Evolutionary conservation across 64 coral and sea anemone genomes (phyloP).

Genomic region (Cladopsammia gracilis): DNA sequence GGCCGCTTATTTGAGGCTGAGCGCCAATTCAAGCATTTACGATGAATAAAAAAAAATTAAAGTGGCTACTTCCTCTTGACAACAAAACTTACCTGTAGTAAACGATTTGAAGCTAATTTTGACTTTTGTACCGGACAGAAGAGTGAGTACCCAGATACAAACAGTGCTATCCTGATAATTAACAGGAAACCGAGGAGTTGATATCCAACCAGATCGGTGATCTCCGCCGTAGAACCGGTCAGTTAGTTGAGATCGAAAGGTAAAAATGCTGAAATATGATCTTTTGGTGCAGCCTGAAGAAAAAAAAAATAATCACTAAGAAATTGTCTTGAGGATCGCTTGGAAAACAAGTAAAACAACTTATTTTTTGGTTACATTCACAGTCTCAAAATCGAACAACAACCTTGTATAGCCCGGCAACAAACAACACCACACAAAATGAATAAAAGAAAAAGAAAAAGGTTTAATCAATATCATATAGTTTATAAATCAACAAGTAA

Average conservation of each 20-base stretch:
- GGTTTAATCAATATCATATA: too few species aligned
- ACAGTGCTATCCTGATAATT: constrained; percentile 54
- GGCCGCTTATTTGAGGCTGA: too few species aligned
- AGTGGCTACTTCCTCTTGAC: background rate
- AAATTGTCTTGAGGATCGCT: too few species aligned
- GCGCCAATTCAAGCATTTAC: too few species aligned
- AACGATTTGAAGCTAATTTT: constrained; percentile 76
- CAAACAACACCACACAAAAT: too few species aligned
- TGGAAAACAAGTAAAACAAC: too few species aligned
- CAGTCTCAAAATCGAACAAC: too few species aligned
- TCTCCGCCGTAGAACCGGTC: constrained; percentile 57
- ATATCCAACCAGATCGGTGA: constrained; percentile 71
- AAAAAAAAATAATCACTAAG: background rate
- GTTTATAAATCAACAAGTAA: too few species aligned
- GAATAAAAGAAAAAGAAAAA: too few species aligned
- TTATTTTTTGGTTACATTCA: too few species aligned
- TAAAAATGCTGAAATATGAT: background rate
- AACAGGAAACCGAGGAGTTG: constrained; percentile 65
- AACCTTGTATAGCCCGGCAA: too few species aligned
- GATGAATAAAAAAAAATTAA: too few species aligned
- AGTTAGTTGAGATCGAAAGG: background rate
- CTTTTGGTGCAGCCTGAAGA: constrained; percentile 29
- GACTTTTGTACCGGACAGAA: constrained; percentile 47
- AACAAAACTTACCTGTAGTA: constrained; percentile 66
- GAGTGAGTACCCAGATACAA: constrained; percentile 85